Conservation (phyloP, 2,113 vertebrate species). For the Limanda limanda region DNA sequence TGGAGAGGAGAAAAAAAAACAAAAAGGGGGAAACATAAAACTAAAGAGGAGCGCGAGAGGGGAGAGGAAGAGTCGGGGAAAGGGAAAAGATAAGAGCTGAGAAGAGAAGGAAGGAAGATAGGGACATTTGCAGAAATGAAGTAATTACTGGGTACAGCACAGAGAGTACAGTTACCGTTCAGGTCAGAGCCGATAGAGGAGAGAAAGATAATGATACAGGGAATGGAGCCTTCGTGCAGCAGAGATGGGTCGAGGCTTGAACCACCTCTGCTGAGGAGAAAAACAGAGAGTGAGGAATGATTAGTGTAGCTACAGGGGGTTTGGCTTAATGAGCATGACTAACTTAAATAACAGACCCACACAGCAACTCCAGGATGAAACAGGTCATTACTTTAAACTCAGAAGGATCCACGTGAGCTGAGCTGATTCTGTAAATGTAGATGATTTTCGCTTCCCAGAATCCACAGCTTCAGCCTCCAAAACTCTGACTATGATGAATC, state of each 20-base stretch:
- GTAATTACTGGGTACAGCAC: not conserved
- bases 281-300: constrained; percentile 24
- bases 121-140: constrained; percentile 16
- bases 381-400: not conserved
- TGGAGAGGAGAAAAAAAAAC: constrained; percentile 4
- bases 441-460: too few species aligned
- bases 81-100: not conserved
- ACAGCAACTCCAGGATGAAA: not conserved
- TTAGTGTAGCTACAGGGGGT: constrained; percentile 14
- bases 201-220: constrained; percentile 21
- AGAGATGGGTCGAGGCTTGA: constrained; percentile 2
- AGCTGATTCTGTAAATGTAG: not conserved
- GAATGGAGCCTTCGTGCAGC: not conserved
- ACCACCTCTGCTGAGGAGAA: constrained; percentile 20
- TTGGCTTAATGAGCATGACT: constrained; percentile 28
- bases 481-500: too few species aligned
- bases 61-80: not conserved
- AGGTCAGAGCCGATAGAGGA: constrained; percentile 13
- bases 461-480: not conserved
- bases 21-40: constrained; percentile 14
- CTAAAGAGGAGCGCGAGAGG: constrained; percentile 16
- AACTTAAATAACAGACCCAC: not conserved
- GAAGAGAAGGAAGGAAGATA: constrained; percentile 18
- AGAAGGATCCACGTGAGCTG: not conserved
- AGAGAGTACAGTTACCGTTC: not conserved